Conservation (phyloP, 2,888 invertebrate species). For the Epirrhoe alternata region DNA sequence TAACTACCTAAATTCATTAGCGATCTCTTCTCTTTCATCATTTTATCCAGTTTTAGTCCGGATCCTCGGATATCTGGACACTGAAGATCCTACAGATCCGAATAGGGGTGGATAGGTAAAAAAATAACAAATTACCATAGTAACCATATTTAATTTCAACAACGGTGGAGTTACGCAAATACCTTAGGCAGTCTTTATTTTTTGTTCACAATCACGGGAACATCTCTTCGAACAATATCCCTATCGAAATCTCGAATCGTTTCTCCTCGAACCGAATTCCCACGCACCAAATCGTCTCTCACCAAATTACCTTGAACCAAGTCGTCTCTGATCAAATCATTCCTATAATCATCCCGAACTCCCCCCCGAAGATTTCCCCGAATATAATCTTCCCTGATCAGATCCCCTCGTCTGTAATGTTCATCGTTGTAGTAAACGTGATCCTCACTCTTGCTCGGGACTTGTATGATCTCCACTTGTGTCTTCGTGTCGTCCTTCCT, state of each 20-base stretch:
- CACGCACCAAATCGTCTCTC: background rate
- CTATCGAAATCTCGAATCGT: background rate
- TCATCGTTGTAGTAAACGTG: constrained; percentile 72
- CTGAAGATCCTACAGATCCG: no score
- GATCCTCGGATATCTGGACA: no score
- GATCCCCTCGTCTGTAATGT: constrained; percentile 58
- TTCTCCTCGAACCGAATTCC: constrained; percentile 1
- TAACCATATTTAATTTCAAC: constrained; percentile 16
- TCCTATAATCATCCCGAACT: constrained; percentile 13
- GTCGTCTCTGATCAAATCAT: constrained; percentile 6
- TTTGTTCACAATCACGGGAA: constrained; percentile 23
- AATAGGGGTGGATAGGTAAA: background rate
- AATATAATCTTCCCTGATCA: constrained; percentile 2
- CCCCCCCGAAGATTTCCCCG: constrained; percentile 1
- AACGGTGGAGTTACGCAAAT: constrained; percentile 33
- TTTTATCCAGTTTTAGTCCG: no score
- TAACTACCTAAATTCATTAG: no score
- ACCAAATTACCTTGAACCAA: background rate
- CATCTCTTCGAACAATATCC: constrained; percentile 10
- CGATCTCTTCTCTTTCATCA: no score
- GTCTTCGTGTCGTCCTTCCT: constrained; percentile 72
- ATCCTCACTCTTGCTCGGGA: constrained; percentile 70
- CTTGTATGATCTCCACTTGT: constrained; percentile 73
- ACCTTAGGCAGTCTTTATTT: constrained; percentile 4
- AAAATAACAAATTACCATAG: background rate